Base-by-base conservation (phyloP, 2,888 invertebrate species). In the Polyommatus icarus region DNA sequence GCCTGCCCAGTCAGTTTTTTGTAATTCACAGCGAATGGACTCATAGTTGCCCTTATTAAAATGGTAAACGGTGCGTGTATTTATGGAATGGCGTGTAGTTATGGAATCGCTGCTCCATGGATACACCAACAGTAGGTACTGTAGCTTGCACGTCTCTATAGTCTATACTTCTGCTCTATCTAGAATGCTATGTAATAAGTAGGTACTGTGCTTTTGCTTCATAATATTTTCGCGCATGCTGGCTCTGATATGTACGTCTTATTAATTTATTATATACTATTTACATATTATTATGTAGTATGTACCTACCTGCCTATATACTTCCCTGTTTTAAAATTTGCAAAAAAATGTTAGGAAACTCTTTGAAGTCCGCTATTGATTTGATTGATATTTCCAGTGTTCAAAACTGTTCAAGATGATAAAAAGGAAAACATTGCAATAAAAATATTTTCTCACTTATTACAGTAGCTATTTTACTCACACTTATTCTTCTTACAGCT, bases 401-500 rank as follows among this genome's bases (percentile, higher is more conserved):
- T 79, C 76, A 73, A 78, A 75, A 75, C 50, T 79, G 71, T 76
- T 76, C 67, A 73, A 78, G 40, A 75, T 24, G 50, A 20, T 46
- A 7, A 20, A 24, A 24, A 61, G 20, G 12, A 61, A 59, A 18
- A 4, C 54, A 46, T 18, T 12, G 20, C 24, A 24, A 61, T 20
- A 12, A 20, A 61, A 61, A 24, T 46, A 46, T 46, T 46, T 46
- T 20, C 2, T 4, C 12, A 24, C 54, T 61, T 4, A 61, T 20
- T 24, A 10, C 61, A 61, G 24, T 12, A 61, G 1, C 4, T 61
- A 61, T 24, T 67, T 67, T 67, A 67, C 67, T 67, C 24, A 24
- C 36, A 18, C 36, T 10, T n/a, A 79, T 80, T 81, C 78, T 85
- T 76, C 81, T 78, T 84, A 82, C 86, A 87, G 85, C 78, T 8